A percentile compares a stretch with the other conserved stretches of the same genome.
These are phyloP conservation scores for Linnaemya vulpina DNA, from an alignment of 2,888 invertebrate genomes.

Conservation along the genomic window DNA sequence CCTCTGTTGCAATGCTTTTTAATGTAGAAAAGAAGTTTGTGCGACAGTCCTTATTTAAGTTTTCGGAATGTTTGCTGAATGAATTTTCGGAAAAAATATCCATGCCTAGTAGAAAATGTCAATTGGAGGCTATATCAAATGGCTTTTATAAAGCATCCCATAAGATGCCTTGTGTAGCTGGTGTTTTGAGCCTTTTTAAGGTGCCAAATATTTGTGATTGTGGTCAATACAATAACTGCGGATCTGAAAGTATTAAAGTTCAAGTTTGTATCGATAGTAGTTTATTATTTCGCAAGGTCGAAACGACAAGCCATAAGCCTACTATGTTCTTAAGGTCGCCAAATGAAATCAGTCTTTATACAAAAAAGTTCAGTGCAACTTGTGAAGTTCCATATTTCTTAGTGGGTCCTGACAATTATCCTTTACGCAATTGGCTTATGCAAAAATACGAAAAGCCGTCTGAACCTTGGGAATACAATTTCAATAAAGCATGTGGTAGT, in stretches of 20 bases:
- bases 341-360: constrained; percentile 76
- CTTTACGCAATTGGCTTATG: constrained; percentile 80
- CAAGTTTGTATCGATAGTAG: constrained; percentile 80
- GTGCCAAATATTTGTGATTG: constrained; percentile 76
- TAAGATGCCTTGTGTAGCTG: constrained; percentile 79
- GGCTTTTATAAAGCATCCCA: constrained; percentile 78
- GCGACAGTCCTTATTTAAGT: constrained; percentile 78
- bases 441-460: constrained; percentile 78
- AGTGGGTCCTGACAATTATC: constrained; percentile 78
- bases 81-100: constrained; percentile 75
- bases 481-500: constrained; percentile 80
- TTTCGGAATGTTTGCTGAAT: constrained; percentile 78
- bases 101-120: constrained; percentile 76
- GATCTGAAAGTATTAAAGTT: constrained; percentile 76
- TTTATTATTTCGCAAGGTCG: constrained; percentile 80
- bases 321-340: constrained; percentile 75
- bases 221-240: constrained; percentile 72
- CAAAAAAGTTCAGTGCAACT: constrained; percentile 25
- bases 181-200: constrained; percentile 78
- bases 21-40: constrained; percentile 77
- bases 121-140: constrained; percentile 76
- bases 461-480: constrained; percentile 78
- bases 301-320: constrained; percentile 74
- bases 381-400: constrained; percentile 76
- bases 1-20: constrained; percentile 77